These are phyloP conservation scores for Syngnathus rostellatus DNA, from an alignment of 2,797 vertebrate species.

Conservation along the genomic window DNA sequence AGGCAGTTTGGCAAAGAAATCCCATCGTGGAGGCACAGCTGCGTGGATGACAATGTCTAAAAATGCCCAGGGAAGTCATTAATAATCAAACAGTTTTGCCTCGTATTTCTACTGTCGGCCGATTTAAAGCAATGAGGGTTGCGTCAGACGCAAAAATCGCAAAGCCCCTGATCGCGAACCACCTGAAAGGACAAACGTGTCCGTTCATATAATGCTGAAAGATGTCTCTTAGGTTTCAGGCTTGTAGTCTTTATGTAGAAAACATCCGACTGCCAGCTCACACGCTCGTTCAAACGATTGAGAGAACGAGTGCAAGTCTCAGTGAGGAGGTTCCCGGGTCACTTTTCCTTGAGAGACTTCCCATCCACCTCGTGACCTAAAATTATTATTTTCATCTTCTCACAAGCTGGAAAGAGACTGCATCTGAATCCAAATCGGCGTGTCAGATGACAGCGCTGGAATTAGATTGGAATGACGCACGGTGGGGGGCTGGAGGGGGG, in stretches of 20 bases:
- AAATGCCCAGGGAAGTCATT: conserved; percentile 39
- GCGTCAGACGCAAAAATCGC: not conserved
- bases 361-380: conserved; percentile 50
- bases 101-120: not conserved
- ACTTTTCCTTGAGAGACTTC: conserved; percentile 53
- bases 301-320: conserved; percentile 1
- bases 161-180: not conserved
- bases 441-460: conserved; percentile 37
- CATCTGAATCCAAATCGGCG: conserved; percentile 59
- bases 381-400: conserved; percentile 56
- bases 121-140: not conserved
- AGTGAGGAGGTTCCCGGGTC: conserved; percentile 23
- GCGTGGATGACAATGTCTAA: conserved; percentile 13
- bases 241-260: not conserved
- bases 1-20: conserved; percentile 31
- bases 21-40: conserved; percentile 16
- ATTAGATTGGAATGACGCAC: conserved; percentile 37
- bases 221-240: not conserved
- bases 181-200: not conserved
- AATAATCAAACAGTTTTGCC: conserved; percentile 43
- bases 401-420: conserved; percentile 23
- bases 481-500: conserved; percentile 28
- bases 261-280: not conserved
- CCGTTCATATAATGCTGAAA: not conserved
- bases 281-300: not conserved